Conservation (phyloP, 2,113 vertebrate genomes). For the Anolis sagrei region DNA sequence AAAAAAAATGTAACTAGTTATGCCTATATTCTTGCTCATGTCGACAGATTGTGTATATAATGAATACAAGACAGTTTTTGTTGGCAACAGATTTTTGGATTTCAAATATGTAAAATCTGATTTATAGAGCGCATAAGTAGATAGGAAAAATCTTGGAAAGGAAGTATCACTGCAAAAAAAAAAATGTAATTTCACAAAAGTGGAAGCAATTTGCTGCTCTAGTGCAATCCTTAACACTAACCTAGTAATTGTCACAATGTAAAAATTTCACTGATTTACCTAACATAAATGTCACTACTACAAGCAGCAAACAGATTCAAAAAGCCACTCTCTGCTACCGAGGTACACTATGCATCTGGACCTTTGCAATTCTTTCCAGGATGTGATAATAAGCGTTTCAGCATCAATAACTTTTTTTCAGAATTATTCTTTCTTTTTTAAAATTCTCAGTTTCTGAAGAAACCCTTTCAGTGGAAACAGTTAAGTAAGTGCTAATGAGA, state of each 20-base stretch:
- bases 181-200: neutral
- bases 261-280: neutral
- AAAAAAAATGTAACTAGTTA: too few relatives aligned
- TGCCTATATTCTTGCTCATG: neutral
- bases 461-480: slow-evolving; percentile 28
- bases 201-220: neutral
- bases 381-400: neutral
- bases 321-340: neutral
- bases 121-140: neutral
- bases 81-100: neutral
- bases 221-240: neutral
- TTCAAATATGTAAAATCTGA: neutral
- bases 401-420: slow-evolving; percentile 8
- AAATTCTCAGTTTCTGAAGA: neutral
- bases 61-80: neutral
- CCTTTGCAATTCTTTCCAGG: neutral
- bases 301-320: neutral
- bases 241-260: neutral
- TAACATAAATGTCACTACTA: neutral
- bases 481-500: slow-evolving; percentile 17
- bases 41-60: neutral
- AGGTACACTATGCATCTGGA: neutral
- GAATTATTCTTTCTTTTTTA: neutral
- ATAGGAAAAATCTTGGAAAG: neutral
- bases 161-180: neutral